These are phyloP conservation scores for Phalloptychus januarius DNA, from an alignment of 2,797 vertebrate species.

Conservation along the genomic window DNA sequence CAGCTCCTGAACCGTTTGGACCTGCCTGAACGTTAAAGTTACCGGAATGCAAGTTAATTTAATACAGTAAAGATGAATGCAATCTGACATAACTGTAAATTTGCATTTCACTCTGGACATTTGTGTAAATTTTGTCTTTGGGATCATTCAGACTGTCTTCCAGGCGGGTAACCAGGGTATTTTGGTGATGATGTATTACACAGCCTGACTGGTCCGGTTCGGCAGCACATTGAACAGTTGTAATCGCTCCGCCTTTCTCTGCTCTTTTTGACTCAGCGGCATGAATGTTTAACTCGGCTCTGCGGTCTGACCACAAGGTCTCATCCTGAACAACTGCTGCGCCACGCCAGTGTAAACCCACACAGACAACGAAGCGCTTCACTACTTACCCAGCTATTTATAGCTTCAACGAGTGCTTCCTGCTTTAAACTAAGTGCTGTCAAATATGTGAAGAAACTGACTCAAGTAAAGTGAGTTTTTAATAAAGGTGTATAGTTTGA, in stretches of 20 bases:
- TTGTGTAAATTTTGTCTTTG: no score
- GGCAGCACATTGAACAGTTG: background rate
- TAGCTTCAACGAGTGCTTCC: background rate
- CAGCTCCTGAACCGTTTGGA: no score
- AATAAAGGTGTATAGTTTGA: background rate
- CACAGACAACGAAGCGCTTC: background rate
- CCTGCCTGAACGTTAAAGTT: no score
- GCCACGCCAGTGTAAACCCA: constrained; percentile 16
- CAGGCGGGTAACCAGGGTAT: background rate
- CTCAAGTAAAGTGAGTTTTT: background rate
- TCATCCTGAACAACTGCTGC: constrained; percentile 30
- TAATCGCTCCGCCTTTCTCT: constrained; percentile 11
- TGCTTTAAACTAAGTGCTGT: background rate
- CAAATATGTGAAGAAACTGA: background rate
- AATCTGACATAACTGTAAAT: no score
- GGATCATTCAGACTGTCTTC: no score
- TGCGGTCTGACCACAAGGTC: constrained; percentile 42
- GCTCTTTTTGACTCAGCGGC: constrained; percentile 54
- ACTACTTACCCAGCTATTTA: background rate
- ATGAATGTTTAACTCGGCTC: constrained; percentile 47
- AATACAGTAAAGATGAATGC: no score
- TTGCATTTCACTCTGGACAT: no score
- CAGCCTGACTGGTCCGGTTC: background rate
- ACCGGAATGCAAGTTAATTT: no score
- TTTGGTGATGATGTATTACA: background rate